These are phyloP conservation scores for Microtus pennsylvanicus DNA, from an alignment of 2,113 vertebrate species.

Conservation along the genomic window DNA sequence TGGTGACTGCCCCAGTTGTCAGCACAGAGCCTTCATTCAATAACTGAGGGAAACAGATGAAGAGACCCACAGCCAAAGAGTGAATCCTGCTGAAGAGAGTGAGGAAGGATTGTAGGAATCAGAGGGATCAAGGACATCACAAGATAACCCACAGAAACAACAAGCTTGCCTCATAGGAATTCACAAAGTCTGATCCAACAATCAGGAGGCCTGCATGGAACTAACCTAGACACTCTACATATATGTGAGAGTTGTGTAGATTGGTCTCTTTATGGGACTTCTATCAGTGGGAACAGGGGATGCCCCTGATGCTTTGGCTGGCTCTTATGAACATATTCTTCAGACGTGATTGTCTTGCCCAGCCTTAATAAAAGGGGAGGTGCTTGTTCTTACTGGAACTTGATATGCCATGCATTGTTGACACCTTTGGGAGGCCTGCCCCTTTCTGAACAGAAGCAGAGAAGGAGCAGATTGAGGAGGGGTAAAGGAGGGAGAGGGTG, in stretches of 20 bases:
- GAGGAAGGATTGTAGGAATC: background rate
- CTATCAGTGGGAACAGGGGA: background rate
- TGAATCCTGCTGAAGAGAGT: background rate
- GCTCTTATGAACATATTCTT: background rate
- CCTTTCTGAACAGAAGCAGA: background rate
- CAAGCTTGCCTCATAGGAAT: background rate
- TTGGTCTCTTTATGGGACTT: background rate
- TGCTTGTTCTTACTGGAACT: background rate
- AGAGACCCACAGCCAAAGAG: background rate
- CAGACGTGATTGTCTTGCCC: background rate
- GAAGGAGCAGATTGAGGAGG: background rate
- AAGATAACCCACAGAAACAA: background rate
- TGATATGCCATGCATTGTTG: background rate
- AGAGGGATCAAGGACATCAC: background rate
- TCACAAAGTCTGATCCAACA: background rate
- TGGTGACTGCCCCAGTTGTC: background rate
- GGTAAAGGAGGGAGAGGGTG: background rate
- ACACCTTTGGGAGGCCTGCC: background rate
- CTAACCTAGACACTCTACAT: background rate
- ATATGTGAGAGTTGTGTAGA: background rate
- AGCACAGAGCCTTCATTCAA: background rate
- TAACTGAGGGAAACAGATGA: background rate
- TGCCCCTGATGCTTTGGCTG: background rate
- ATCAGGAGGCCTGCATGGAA: background rate
- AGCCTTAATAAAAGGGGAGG: background rate